Evolutionary conservation across 2,113 vertebrate species (phyloP).

Genomic region (Elgaria multicarinata): DNA sequence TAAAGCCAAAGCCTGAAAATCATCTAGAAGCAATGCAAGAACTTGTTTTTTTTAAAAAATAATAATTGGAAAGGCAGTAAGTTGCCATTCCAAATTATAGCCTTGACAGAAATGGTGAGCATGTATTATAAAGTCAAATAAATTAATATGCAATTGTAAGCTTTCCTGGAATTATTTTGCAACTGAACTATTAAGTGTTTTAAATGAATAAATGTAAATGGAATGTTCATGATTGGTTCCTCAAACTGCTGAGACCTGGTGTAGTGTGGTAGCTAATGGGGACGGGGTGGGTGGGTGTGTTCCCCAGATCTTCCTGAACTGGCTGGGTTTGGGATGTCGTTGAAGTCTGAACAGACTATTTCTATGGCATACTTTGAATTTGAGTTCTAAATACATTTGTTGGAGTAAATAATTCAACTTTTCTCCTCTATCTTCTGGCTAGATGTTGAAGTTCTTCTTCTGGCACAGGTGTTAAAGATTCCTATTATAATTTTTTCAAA

Average conservation of each 20-base stretch:
- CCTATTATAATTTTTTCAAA: slow-evolving; percentile 46
- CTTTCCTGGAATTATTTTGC: not conserved
- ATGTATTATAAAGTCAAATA: not conserved
- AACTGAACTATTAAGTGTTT: not conserved
- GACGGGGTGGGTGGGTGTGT: too few species aligned
- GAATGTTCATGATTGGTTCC: not conserved
- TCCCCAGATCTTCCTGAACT: too few species aligned
- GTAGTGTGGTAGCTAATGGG: not conserved
- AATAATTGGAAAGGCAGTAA: not conserved
- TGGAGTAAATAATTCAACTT: not conserved
- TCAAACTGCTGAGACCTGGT: not conserved
- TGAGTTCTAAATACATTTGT: not conserved
- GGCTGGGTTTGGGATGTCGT: not conserved
- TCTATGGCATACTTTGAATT: not conserved
- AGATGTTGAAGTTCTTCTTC: not conserved
- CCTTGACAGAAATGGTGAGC: not conserved
- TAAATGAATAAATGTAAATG: not conserved
- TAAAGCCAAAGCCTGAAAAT: not conserved
- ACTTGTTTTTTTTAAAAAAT: too few species aligned
- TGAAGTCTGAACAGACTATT: not conserved
- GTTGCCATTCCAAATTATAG: not conserved
- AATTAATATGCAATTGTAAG: not conserved
- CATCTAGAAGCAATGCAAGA: not conserved
- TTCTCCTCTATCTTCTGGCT: not conserved
- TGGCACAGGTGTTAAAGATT: not conserved